Base-by-base conservation (phyloP, 2,113 vertebrate genomes). In the Casuarius casuarius region DNA sequence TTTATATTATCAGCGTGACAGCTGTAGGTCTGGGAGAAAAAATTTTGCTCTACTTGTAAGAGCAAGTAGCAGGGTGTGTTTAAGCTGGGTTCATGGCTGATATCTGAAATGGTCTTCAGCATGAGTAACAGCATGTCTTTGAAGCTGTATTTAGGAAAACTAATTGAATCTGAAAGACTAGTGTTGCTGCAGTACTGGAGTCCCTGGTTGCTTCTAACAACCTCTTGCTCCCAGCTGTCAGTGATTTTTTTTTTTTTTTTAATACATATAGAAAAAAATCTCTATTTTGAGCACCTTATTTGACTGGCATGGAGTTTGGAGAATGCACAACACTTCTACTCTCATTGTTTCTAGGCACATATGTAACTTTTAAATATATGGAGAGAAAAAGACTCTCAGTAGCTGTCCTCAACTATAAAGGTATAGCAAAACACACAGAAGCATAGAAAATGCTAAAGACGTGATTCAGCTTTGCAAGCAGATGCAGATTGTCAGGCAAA, bases 81-180 rank as follows among this genome's bases (percentile, higher is more conserved):
- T 52, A 58, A 87, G 10, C 12, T 82, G 12, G 26, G 44, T 38
- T 70, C 14, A 3, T 40, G 51, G 51, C 51, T 42, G 18, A 29
- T 28, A n/a, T 54, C 71, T 74, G 22, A 31, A 76, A 21, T 40
- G 33, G 4, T 68, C 63, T 83, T 79, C 46, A 58, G 52, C 1
- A 2, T 4, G 23, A 91, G 33, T 4, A 49, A 86, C 68, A 86
- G n/a, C 11, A 3, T 54, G 59, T 84, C 77, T 65, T 91, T 48
- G 61, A 66, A 75, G 35, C 74, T 92, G 2, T 85, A 63, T 72
- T 89, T 85, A 73, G 74, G 72, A 87, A 94, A 91, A 70, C 62
- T 89, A 16, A 91, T 42, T 44, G 70, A 58, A 79, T 74, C 18
- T 38, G 23, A 28, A 44, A 80, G 46, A 38, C 25, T 23, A 25